Percentiles rank a stretch among this genome's conserved stretches.
phyloP scores from a whole-genome alignment of 2,113 vertebrate species.

The Amblyornis subalaris region DNA sequence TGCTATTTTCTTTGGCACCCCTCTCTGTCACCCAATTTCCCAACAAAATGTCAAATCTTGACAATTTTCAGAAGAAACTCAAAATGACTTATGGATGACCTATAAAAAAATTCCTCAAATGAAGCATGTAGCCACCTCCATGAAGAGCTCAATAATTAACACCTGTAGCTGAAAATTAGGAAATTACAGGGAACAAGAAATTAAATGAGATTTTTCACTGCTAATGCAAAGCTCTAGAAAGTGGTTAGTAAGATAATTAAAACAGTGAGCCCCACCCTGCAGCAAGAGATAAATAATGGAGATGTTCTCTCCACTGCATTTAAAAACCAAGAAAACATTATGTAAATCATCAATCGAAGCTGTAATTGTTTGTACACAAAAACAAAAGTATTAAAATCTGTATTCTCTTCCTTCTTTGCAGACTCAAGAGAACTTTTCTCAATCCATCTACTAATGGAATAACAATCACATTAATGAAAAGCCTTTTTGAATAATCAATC shows the following conservation, averaged over 20 bases:
- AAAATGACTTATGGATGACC: neutral
- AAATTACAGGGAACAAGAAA: neutral
- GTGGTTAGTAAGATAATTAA: neutral
- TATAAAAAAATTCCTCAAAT: neutral
- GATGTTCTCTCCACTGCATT: neutral
- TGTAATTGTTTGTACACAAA: neutral
- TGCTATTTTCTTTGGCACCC: neutral
- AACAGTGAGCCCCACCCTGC: neutral
- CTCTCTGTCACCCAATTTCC: neutral
- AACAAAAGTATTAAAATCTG: neutral
- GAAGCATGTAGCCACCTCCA: neutral
- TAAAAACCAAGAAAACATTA: neutral
- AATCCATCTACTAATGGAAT: neutral
- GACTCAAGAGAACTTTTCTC: neutral
- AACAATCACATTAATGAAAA: constrained; percentile 34
- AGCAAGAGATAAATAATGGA: neutral
- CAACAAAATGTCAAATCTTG: neutral
- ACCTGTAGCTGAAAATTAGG: neutral
- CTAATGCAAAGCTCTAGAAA: neutral
- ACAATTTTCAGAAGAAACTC: neutral
- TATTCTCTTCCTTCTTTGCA: neutral
- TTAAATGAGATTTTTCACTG: neutral
- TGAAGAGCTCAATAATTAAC: neutral
- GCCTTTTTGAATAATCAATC: neutral
- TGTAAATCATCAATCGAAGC: neutral